Evolutionary conservation across 2,113 vertebrate species (phyloP).

Genomic region (Percina caprodes): DNA sequence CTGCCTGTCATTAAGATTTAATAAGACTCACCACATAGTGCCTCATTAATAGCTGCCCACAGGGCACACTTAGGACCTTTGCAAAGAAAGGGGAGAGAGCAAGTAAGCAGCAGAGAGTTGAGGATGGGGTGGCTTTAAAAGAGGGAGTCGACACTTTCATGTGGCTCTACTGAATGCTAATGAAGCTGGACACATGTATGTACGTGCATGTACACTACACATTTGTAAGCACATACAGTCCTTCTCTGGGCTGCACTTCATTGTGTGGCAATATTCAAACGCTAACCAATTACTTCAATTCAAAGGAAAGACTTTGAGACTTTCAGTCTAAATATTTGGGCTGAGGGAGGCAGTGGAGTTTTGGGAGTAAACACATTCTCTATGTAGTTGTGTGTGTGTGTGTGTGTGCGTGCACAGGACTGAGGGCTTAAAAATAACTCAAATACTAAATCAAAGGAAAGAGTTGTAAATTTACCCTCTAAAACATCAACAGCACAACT

Average conservation of each 20-base stretch:
- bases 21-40: constrained; percentile 75
- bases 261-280: constrained; percentile 52
- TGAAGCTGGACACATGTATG: constrained; percentile 44
- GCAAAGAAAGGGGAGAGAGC: constrained; percentile 53
- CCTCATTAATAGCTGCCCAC: constrained; percentile 80
- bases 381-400: constrained; percentile 25
- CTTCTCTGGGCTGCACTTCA: constrained; percentile 2
- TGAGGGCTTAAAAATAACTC: constrained; percentile 52
- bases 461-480: constrained; percentile 64
- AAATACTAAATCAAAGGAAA: constrained; percentile 67
- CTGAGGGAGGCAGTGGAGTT: constrained; percentile 45
- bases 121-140: constrained; percentile 57
- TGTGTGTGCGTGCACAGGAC: constrained; percentile 7
- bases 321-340: constrained; percentile 70
- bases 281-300: constrained; percentile 73
- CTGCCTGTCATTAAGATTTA: constrained; percentile 79
- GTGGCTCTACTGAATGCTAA: constrained; percentile 63
- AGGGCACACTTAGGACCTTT: constrained; percentile 71
- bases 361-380: constrained; percentile 67
- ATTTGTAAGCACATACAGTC: constrained; percentile 14
- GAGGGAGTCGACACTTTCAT: constrained; percentile 58
- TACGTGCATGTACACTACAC: constrained; percentile 12
- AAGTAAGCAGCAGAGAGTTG: constrained; percentile 40
- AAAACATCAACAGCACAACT: constrained; percentile 21
- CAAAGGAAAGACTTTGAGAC: constrained; percentile 58